Conservation (phyloP, 1,140 invertebrate genomes). For the Danaus melanippus region DNA sequence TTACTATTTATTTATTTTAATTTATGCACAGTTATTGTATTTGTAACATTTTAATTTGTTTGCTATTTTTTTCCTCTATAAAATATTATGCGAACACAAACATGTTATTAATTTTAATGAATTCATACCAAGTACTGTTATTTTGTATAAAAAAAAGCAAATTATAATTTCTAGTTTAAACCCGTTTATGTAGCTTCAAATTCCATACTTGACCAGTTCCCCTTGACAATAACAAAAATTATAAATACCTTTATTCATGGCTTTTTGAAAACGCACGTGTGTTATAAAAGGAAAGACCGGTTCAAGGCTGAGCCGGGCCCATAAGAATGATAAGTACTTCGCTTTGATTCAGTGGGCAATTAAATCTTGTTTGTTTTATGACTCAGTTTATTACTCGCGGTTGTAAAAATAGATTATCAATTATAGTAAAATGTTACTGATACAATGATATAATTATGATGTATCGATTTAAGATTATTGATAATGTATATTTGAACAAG, state of each 20-base stretch:
- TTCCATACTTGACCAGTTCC: conserved; percentile 12
- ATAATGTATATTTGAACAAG: too few species aligned
- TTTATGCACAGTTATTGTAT: too few species aligned
- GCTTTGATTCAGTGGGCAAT: conserved; percentile 9
- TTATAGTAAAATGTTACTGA: too few species aligned
- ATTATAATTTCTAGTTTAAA: too few species aligned
- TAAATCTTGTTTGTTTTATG: background rate
- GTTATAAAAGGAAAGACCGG: conserved; percentile 22
- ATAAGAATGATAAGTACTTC: conserved; percentile 10
- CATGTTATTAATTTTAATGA: too few species aligned
- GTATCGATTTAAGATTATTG: too few species aligned
- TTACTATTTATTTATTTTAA: too few species aligned
- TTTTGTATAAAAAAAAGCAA: background rate
- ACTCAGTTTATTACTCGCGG: background rate
- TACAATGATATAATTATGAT: too few species aligned
- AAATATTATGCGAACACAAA: too few species aligned
- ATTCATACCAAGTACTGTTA: conserved; percentile 5
- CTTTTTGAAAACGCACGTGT: conserved; percentile 23
- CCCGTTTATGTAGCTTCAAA: too few species aligned
- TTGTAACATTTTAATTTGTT: too few species aligned
- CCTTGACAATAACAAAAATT: conserved; percentile 12
- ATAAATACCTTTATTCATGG: conserved; percentile 14
- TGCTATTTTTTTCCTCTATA: too few species aligned
- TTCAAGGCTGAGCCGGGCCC: conserved; percentile 17
- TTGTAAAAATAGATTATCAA: conserved; percentile 1